A percentile compares a stretch with the other conserved stretches of the same genome.
These are phyloP conservation scores for Alfaro cultratus DNA, from an alignment of 2,797 vertebrate species.

Conservation along the genomic window DNA sequence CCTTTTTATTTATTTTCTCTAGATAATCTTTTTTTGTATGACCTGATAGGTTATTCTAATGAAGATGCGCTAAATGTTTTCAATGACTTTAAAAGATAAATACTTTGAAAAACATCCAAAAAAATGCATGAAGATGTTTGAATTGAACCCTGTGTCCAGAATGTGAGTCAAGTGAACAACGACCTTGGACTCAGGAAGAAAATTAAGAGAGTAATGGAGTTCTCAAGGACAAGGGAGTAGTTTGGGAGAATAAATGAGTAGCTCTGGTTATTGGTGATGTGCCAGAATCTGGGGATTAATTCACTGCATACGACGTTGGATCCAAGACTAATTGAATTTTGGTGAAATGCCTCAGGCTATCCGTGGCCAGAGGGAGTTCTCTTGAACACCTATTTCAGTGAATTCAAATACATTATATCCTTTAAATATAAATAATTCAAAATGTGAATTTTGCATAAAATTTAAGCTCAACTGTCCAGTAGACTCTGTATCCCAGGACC, in stretches of 20 bases:
- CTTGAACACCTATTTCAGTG: not conserved
- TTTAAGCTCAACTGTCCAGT: not conserved
- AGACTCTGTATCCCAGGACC: not conserved
- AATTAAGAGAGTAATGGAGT: conserved; percentile 33
- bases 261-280: conserved; percentile 33
- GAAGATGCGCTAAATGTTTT: not conserved
- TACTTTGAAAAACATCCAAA: not conserved
- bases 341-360: conserved; percentile 11
- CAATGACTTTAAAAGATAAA: not conserved
- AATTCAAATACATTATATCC: not conserved
- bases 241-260: conserved; percentile 45
- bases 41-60: not conserved
- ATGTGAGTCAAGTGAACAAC: conserved; percentile 13
- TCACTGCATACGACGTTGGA: conserved; percentile 15
- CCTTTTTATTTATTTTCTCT: too few relatives aligned
- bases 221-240: conserved; percentile 38
- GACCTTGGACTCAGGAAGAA: conserved; percentile 5
- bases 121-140: not conserved
- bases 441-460: too few relatives aligned
- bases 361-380: conserved; percentile 1
- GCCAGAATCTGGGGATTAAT: conserved; percentile 52
- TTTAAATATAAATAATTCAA: too few relatives aligned
- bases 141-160: not conserved
- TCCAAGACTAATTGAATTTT: conserved; percentile 37
- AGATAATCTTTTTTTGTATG: too few relatives aligned